Base-by-base conservation (phyloP, 1,140 invertebrate genomes). In the Gonioctena quinquepunctata region DNA sequence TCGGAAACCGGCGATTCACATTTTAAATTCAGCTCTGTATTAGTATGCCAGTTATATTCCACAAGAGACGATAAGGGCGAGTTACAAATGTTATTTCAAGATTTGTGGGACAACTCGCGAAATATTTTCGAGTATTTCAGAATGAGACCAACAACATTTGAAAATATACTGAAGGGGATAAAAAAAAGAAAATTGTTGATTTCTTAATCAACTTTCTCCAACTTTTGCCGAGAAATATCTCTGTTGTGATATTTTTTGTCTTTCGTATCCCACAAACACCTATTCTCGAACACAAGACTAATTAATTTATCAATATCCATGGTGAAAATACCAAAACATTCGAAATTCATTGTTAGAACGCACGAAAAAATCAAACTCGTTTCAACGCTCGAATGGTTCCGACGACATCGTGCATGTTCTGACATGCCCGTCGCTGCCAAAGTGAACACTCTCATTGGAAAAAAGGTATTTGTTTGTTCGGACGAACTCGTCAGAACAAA, bases 281-380 rank as follows among this genome's bases (percentile, higher is more conserved):
- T 54, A 0, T 54, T 21, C 21, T 54, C 7, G 50, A 13, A 54
- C 21, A 19, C 50, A n/a, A 6, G 18, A 54, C 50, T 21, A 16
- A 21, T 54, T 18, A 54, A 21, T 54, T 54, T 54, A 18, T 1
- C 50, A 8, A n/a, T n/a, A n/a, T n/a, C n/a, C n/a, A n/a, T n/a
- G n/a, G n/a, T n/a, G n/a, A n/a, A n/a, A n/a, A n/a, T n/a, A 16
- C 6, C 11, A 52, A 21, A 52, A 21, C 5, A 3, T 6, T 18
- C 7, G 28, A 61, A 61, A 61, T 13, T 8, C 59, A 61, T 1
- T 3, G 16, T 7, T 11, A n/a, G 27, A 26, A 28, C 4, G 27
- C 23, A 61, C 59, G 27, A 60, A 61, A 61, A n/a, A n/a, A n/a
- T n/a, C n/a, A 61, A 61, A 61, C 28, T 25, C 22, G 2, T 28